Conservation (phyloP, 2,797 vertebrate species). For the Anguilla pacifica region DNA sequence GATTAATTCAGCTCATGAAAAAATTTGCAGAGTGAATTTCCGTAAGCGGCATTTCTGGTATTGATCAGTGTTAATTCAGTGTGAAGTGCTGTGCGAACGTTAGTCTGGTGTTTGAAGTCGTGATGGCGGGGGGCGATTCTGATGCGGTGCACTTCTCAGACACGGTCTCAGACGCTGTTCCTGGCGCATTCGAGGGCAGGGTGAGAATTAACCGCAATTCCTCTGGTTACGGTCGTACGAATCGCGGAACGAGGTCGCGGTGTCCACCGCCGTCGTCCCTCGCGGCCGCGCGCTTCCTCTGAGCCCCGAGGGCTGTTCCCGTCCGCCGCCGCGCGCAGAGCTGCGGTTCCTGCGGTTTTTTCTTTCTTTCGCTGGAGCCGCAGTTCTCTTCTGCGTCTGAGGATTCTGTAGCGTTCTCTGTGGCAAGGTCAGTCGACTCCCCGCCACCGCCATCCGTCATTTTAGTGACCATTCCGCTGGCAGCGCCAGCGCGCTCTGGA, state of each 20-base stretch:
- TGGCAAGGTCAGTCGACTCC: neutral
- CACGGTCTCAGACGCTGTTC: too few species aligned
- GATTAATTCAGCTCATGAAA: neutral
- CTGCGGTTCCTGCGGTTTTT: neutral
- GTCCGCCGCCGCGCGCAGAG: neutral
- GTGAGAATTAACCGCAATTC: neutral
- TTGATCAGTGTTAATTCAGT: neutral
- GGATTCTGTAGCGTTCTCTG: constrained; percentile 4
- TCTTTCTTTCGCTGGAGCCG: neutral
- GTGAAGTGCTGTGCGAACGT: neutral
- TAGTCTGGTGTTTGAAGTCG: neutral
- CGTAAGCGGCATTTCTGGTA: neutral
- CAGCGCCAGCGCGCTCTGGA: neutral
- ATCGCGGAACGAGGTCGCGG: neutral
- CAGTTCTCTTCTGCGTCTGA: constrained; percentile 2
- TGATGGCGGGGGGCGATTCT: neutral
- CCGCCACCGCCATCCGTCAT: constrained; percentile 10
- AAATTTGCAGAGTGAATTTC: neutral
- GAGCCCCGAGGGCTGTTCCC: neutral
- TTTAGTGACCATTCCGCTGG: neutral
- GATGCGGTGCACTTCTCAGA: neutral
- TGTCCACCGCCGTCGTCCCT: neutral
- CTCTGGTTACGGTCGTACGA: neutral
- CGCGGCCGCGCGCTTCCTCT: neutral
- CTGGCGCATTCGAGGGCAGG: neutral